These are phyloP conservation scores for Callorhinus ursinus DNA, from an alignment of 2,113 vertebrate genomes.

Conservation along the genomic window DNA sequence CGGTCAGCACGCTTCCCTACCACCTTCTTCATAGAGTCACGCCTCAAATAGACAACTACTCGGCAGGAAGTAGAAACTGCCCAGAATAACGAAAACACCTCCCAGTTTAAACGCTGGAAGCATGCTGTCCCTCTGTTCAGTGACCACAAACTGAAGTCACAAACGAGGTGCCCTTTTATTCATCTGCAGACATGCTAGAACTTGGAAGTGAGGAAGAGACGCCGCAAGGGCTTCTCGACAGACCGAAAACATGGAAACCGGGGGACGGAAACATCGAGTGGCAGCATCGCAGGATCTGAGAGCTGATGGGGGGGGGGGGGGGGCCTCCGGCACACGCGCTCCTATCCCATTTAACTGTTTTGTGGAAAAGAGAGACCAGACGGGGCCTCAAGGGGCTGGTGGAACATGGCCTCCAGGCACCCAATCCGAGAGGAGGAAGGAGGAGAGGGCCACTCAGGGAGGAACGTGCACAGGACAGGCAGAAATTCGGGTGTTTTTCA, in stretches of 20 bases:
- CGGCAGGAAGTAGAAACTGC: rapidly evolving
- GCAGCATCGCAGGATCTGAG: rapidly evolving
- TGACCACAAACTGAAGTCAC: not conserved
- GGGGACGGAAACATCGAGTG: rapidly evolving
- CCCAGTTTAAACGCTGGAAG: not conserved
- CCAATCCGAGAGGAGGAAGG: rapidly evolving
- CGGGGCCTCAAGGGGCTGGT: rapidly evolving
- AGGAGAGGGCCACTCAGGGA: not conserved
- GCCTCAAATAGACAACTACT: rapidly evolving
- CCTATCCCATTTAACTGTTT: rapidly evolving
- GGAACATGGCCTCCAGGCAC: not conserved
- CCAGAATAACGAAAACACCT: not conserved
- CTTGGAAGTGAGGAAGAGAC: not conserved
- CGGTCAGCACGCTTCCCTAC: rapidly evolving
- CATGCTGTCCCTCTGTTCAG: rapidly evolving
- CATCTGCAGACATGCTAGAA: rapidly evolving
- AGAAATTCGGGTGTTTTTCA: not conserved
- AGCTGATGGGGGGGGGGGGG: rapidly evolving
- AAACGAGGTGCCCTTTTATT: not conserved
- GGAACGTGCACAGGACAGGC: rapidly evolving
- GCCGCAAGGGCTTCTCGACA: rapidly evolving
- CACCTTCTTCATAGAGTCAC: rapidly evolving
- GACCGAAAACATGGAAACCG: rapidly evolving
- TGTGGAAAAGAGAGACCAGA: not conserved
- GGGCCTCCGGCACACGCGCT: not conserved